These are phyloP conservation scores for Rhingia rostrata DNA, from an alignment of 2,888 invertebrate genomes.

Conservation along the genomic window DNA sequence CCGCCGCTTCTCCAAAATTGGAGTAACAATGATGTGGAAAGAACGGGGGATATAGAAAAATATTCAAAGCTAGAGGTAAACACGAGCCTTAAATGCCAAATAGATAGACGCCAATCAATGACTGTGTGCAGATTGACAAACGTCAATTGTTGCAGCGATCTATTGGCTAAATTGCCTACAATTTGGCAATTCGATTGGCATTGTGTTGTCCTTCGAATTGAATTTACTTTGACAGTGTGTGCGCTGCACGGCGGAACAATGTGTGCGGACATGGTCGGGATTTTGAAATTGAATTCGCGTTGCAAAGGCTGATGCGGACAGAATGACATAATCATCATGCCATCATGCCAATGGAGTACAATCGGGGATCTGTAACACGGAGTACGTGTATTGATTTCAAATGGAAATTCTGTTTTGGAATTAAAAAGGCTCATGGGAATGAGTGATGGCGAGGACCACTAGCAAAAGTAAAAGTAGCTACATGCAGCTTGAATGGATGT, in stretches of 20 bases:
- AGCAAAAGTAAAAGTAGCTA: not conserved
- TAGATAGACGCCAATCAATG: slow-evolving; percentile 47
- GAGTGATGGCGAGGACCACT: not conserved
- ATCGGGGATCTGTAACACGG: not conserved
- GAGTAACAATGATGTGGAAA: not conserved
- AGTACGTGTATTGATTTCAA: not conserved
- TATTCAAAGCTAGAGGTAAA: slow-evolving; percentile 18
- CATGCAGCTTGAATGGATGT: not conserved
- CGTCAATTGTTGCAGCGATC: slow-evolving; percentile 47
- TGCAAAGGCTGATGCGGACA: not conserved
- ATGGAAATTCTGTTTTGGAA: not conserved
- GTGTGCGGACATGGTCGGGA: slow-evolving; percentile 1
- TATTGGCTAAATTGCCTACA: slow-evolving; percentile 47
- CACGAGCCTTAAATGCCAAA: slow-evolving; percentile 27
- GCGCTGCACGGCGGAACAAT: not conserved
- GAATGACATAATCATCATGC: not conserved
- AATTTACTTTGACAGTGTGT: not conserved
- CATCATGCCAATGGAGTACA: not conserved
- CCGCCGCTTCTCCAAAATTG: not conserved
- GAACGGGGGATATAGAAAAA: too few species aligned
- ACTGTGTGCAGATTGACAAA: slow-evolving; percentile 37
- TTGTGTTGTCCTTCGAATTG: slow-evolving; percentile 13
- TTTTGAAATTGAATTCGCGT: slow-evolving; percentile 38
- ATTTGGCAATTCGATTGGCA: slow-evolving; percentile 14
- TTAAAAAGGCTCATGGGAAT: too few species aligned